A percentile compares a stretch with the other conserved stretches of the same genome.
Evolutionary conservation across 2,888 invertebrate genomes (phyloP).

Genomic region (Siphonodentalium dalli): DNA sequence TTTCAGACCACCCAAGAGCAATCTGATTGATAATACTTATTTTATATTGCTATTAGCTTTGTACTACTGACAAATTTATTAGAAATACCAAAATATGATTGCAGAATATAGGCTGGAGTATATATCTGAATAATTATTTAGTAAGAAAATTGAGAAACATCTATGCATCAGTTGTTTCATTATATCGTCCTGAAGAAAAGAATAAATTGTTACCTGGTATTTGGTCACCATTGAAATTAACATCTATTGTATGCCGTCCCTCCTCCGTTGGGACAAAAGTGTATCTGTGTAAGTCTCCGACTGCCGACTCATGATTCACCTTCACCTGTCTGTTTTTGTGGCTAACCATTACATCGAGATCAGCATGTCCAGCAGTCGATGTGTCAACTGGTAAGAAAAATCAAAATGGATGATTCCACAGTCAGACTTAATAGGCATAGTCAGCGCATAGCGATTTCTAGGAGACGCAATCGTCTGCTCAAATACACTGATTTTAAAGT

Average conservation of each 20-base stretch:
- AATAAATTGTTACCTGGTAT: constrained; percentile 64
- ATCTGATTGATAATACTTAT: too few relatives aligned
- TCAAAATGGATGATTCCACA: not conserved
- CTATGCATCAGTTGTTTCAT: too few relatives aligned
- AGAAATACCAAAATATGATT: too few relatives aligned
- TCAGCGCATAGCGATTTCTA: too few relatives aligned
- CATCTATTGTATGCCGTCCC: constrained; percentile 86
- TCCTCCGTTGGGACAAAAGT: constrained; percentile 87
- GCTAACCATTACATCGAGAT: constrained; percentile 74
- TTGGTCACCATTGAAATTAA: constrained; percentile 72
- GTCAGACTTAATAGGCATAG: not conserved
- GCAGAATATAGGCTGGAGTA: too few relatives aligned
- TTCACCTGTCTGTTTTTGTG: constrained; percentile 79
- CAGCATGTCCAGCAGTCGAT: constrained; percentile 96
- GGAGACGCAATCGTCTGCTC: not conserved
- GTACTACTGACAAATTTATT: too few relatives aligned
- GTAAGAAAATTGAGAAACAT: too few relatives aligned
- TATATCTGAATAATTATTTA: too few relatives aligned
- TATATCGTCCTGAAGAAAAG: too few relatives aligned
- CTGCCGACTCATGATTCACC: constrained; percentile 84
- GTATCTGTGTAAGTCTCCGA: constrained; percentile 77
- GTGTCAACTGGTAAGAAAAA: constrained; percentile 83
- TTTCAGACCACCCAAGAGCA: too few relatives aligned
- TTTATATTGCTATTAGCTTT: too few relatives aligned
- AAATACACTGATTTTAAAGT: not conserved